phyloP scores from a whole-genome alignment of 2,113 vertebrate species.

The Alectura lathami region DNA sequence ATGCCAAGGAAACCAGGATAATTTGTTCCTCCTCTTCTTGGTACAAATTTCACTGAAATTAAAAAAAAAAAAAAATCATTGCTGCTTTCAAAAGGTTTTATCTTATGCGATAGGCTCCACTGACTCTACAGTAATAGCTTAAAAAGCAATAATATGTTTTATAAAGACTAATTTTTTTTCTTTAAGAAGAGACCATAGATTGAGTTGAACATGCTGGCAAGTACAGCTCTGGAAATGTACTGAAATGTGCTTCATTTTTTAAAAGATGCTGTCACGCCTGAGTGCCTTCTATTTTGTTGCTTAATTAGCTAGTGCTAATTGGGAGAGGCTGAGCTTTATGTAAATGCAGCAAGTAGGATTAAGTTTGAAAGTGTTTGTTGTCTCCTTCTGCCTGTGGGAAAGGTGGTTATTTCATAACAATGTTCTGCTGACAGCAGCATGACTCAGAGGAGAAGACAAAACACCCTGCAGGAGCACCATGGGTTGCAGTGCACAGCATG shows the following conservation, averaged over 20 bases:
- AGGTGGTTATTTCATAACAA: not conserved
- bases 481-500: not conserved
- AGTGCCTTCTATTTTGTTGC: not conserved
- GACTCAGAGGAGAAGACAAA: constrained; percentile 30
- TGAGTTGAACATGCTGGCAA: not conserved
- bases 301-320: not conserved
- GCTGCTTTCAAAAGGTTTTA: not conserved
- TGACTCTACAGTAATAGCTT: not conserved
- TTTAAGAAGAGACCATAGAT: not conserved
- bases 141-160: not conserved
- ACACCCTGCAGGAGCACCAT: not conserved
- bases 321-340: not conserved
- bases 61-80: not conserved
- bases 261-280: not conserved
- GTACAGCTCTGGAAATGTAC: not conserved
- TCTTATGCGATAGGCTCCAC: not conserved
- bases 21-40: not conserved
- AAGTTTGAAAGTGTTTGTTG: not conserved
- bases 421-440: not conserved
- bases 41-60: not conserved
- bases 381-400: not conserved
- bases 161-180: not conserved
- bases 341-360: not conserved
- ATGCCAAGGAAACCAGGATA: not conserved
- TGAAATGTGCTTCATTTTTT: not conserved